phyloP scores from a whole-genome alignment of 92 coral and sea anemone species.

The Zoanthus gigantus region DNA sequence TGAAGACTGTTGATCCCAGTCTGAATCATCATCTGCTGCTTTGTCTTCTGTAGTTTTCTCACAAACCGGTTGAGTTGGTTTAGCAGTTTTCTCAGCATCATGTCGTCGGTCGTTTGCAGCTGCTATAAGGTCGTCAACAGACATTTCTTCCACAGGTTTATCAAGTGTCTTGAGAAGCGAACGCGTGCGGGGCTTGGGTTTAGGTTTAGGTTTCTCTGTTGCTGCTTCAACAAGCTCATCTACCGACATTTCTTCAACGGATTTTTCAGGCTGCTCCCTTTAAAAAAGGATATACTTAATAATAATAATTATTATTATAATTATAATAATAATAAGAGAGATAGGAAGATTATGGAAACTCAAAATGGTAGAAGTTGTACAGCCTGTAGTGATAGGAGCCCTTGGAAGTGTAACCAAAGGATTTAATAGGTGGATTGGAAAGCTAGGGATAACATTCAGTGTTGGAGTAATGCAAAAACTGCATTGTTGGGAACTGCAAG shows the following conservation, averaged over 20 bases:
- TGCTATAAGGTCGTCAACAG: constrained; percentile 85
- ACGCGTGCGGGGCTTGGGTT: constrained; percentile 38
- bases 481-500: too few relatives aligned
- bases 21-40: constrained; percentile 33
- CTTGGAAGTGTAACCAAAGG: too few relatives aligned
- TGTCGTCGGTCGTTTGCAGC: constrained; percentile 64
- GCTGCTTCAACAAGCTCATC: constrained; percentile 89
- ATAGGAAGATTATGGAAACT: too few relatives aligned
- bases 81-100: not conserved
- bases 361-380: too few relatives aligned
- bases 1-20: constrained; percentile 40
- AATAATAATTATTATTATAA: too few relatives aligned
- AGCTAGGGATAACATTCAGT: too few relatives aligned
- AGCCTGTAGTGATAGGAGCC: too few relatives aligned
- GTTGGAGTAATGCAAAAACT: too few relatives aligned
- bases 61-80: not conserved
- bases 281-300: not conserved
- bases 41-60: not conserved
- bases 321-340: too few relatives aligned
- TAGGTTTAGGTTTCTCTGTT: constrained; percentile 51
- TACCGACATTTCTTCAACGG: constrained; percentile 88
- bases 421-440: too few relatives aligned
- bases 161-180: constrained; percentile 42
- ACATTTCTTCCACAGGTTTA: constrained; percentile 90
- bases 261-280: constrained; percentile 64